Conservation (phyloP, 2,888 invertebrate species). For the Sinohyriopsis cumingii region DNA sequence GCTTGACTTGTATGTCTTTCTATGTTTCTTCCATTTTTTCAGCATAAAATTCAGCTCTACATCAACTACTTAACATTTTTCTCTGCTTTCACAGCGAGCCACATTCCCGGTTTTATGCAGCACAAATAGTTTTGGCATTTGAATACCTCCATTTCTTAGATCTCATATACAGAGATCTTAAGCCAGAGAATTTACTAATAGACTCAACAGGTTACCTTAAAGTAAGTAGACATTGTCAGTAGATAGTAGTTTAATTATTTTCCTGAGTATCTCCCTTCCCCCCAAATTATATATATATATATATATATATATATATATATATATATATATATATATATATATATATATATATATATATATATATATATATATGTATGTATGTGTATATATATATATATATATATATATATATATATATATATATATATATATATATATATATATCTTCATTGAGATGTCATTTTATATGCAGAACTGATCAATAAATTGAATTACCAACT, state of each 20-base stretch:
- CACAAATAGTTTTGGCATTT: constrained; percentile 99
- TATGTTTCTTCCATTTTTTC: too few relatives aligned
- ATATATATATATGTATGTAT: too few relatives aligned
- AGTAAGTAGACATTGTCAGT: constrained; percentile 60
- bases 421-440: background rate
- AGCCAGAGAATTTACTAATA: constrained; percentile 97
- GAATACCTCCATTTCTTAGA: constrained; percentile 99
- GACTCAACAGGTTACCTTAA: constrained; percentile 79
- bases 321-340: too few relatives aligned
- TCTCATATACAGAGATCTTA: constrained; percentile 98
- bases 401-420: too few relatives aligned
- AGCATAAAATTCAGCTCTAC: too few relatives aligned
- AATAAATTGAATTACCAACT: too few relatives aligned
- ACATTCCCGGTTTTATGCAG: constrained; percentile 98
- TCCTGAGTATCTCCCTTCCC: too few relatives aligned
- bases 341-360: background rate
- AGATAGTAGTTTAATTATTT: too few relatives aligned
- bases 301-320: background rate
- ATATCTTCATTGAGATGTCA: too few relatives aligned
- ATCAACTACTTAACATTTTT: constrained; percentile 22
- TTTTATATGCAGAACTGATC: too few relatives aligned
- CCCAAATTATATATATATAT: too few relatives aligned
- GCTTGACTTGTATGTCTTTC: too few relatives aligned
- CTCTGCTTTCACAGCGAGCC: constrained; percentile 85
- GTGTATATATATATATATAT: background rate